These are phyloP conservation scores for Benitochromis conjunctus DNA, from an alignment of 2,113 vertebrate genomes.

Conservation along the genomic window DNA sequence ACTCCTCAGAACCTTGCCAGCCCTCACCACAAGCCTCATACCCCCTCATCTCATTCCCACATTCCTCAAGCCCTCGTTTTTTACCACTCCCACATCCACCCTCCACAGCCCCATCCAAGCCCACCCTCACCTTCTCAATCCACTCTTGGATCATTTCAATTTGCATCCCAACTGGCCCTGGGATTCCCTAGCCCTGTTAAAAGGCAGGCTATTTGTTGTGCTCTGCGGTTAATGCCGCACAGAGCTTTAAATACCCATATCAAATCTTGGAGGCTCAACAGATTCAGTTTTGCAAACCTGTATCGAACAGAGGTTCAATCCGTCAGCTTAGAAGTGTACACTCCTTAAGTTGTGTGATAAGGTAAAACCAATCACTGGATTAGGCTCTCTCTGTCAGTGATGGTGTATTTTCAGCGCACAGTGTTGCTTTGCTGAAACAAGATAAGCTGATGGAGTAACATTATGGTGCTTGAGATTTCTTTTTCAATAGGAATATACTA, in stretches of 20 bases:
- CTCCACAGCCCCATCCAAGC: constrained; percentile 49
- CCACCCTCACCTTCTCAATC: constrained; percentile 74
- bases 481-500: constrained; percentile 55
- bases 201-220: constrained; percentile 82
- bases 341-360: constrained; percentile 82
- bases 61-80: constrained; percentile 15
- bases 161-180: constrained; percentile 76
- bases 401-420: constrained; percentile 45
- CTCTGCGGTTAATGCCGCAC: constrained; percentile 77
- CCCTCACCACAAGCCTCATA: constrained; percentile 32
- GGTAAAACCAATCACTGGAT: constrained; percentile 82
- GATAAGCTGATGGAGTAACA: constrained; percentile 67
- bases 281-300: constrained; percentile 84
- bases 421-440: constrained; percentile 58
- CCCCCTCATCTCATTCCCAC: constrained; percentile 42
- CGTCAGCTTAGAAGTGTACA: constrained; percentile 81
- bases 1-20: constrained; percentile 37
- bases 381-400: constrained; percentile 71
- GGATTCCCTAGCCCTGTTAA: constrained; percentile 76
- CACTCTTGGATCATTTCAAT: constrained; percentile 78
- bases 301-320: constrained; percentile 83
- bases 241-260: constrained; percentile 85
- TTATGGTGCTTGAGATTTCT: constrained; percentile 53
- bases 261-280: constrained; percentile 82
- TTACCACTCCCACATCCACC: constrained; percentile 35